Percentiles rank a stretch among this genome's conserved stretches.
Evolutionary conservation across 2,113 vertebrate genomes (phyloP).

Genomic region (Uria lomvia): DNA sequence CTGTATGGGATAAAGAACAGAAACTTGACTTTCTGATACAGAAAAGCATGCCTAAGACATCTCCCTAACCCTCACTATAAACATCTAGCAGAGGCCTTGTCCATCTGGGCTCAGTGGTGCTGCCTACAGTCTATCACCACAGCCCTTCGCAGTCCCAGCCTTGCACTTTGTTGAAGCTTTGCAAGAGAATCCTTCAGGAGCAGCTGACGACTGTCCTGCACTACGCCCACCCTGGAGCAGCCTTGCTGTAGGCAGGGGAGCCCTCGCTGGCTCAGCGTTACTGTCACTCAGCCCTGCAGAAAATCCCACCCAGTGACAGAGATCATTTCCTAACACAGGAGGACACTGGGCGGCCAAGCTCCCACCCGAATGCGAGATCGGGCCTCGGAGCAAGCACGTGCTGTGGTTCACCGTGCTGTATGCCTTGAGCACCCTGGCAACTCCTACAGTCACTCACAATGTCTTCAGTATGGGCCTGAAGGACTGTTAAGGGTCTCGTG

Average conservation of each 20-base stretch:
- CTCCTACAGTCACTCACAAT: neutral
- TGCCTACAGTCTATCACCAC: neutral
- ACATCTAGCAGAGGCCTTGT: neutral
- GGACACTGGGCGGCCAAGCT: neutral
- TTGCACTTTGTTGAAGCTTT: neutral
- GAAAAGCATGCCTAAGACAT: neutral
- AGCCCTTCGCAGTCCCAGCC: neutral
- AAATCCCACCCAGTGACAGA: neutral
- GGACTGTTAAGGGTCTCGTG: neutral
- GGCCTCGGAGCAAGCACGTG: rapidly evolving
- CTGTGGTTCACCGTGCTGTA: neutral
- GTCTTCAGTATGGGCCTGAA: neutral
- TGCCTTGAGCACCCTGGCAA: neutral
- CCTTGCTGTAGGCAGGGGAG: neutral
- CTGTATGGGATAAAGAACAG: neutral
- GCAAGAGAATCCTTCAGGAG: neutral
- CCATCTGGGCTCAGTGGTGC: neutral
- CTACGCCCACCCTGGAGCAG: rapidly evolving
- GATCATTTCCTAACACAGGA: neutral
- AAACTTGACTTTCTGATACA: neutral
- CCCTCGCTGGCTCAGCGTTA: neutral
- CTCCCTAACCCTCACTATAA: neutral
- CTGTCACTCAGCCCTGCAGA: neutral
- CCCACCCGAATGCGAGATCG: rapidly evolving
- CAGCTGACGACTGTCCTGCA: neutral